phyloP scores from a whole-genome alignment of 2,888 invertebrate genomes.

The Incurvaria masculella region DNA sequence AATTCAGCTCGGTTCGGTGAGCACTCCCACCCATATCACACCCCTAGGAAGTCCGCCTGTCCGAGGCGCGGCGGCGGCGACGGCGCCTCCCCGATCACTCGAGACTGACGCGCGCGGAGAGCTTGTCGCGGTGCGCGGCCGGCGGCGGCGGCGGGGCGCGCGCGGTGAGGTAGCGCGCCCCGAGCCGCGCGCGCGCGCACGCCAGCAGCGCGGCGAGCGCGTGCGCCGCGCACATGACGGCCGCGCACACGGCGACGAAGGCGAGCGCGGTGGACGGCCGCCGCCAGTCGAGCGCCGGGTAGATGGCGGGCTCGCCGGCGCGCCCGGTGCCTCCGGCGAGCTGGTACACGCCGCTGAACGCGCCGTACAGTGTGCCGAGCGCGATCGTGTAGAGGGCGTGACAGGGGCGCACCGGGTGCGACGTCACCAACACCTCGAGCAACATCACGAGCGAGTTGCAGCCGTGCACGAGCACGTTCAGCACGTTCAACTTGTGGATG shows the following conservation, averaged over 20 bases:
- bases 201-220: conserved; percentile 33
- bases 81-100: neutral
- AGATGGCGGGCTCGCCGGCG: conserved; percentile 63
- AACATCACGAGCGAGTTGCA: conserved; percentile 73
- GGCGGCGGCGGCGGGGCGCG: conserved; percentile 22
- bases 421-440: conserved; percentile 66
- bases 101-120: neutral
- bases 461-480: conserved; percentile 72
- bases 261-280: conserved; percentile 42
- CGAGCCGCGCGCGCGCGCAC: conserved; percentile 14
- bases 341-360: conserved; percentile 51
- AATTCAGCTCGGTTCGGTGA: no score
- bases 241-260: conserved; percentile 43
- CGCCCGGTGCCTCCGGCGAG: conserved; percentile 45
- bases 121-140: conserved; percentile 21
- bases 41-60: no score
- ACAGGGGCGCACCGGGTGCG: conserved; percentile 67
- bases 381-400: conserved; percentile 61
- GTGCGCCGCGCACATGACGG: conserved; percentile 39
- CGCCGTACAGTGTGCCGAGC: conserved; percentile 54
- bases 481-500: conserved; percentile 59
- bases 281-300: conserved; percentile 73
- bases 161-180: conserved; percentile 18
- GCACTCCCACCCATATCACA: no score
- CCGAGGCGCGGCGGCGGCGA: neutral